These are phyloP conservation scores for Clarias pachynema DNA, from an alignment of 2,797 vertebrate species.

Conservation along the genomic window DNA sequence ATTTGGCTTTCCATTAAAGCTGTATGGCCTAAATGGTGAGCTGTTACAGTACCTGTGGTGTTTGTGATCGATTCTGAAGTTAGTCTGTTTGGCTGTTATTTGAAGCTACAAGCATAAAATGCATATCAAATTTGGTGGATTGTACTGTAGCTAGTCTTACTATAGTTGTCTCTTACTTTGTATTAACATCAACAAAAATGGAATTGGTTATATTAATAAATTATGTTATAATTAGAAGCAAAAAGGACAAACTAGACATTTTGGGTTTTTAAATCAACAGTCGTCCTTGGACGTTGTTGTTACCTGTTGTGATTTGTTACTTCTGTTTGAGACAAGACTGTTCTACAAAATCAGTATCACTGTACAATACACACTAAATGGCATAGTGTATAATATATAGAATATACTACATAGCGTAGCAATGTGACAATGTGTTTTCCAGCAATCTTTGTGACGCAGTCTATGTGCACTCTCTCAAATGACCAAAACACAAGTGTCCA, in stretches of 20 bases:
- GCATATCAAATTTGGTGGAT: neutral
- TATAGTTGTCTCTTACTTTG: neutral
- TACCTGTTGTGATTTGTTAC: neutral
- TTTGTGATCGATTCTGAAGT: neutral
- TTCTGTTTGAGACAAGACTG: neutral
- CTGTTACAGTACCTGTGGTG: neutral
- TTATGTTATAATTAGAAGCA: neutral
- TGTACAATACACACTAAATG: neutral
- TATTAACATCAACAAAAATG: constrained; percentile 1
- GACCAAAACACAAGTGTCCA: neutral
- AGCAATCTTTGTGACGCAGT: neutral
- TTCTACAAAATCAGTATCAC: neutral
- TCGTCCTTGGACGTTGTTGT: neutral
- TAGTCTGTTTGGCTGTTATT: neutral
- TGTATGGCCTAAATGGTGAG: constrained; percentile 27
- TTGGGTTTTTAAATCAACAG: neutral
- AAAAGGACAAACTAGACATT: neutral
- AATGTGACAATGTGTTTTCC: neutral
- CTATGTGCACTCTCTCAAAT: neutral
- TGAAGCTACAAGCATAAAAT: neutral
- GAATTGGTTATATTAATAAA: neutral
- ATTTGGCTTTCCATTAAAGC: neutral
- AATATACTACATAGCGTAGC: neutral
- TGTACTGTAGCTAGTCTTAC: neutral
- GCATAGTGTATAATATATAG: neutral